Conservation (phyloP, 2,888 invertebrate species). For the Pheosia tremula region DNA sequence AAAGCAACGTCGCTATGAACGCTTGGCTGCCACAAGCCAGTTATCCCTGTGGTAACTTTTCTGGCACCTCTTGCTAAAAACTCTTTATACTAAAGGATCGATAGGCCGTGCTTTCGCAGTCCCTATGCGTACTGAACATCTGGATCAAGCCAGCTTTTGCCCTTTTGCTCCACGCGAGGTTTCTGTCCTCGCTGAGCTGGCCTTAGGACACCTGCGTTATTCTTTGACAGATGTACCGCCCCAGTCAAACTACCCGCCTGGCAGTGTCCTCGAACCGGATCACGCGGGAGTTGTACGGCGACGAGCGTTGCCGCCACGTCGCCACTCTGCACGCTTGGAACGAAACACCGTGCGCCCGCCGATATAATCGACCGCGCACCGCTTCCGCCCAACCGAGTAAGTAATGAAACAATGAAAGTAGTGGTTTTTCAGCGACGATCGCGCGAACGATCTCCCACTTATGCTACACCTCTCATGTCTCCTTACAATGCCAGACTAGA, state of each 20-base stretch:
- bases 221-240: conserved; percentile 87
- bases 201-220: conserved; percentile 88
- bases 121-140: conserved; percentile 86
- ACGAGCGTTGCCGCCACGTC: conserved; percentile 68
- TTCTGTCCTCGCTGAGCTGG: conserved; percentile 87
- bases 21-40: conserved; percentile 87
- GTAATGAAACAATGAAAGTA: conserved; percentile 24
- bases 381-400: conserved; percentile 41
- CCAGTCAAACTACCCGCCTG: conserved; percentile 87
- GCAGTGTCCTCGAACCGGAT: conserved; percentile 85
- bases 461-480: conserved; percentile 86
- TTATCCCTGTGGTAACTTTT: conserved; percentile 90
- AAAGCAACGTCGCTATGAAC: conserved; percentile 88
- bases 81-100: conserved; percentile 63
- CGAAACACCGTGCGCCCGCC: conserved; percentile 49
- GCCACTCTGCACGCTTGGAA: conserved; percentile 82
- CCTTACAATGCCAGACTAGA: conserved; percentile 87
- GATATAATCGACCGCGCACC: conserved; percentile 45
- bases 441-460: conserved; percentile 54
- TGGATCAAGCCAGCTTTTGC: conserved; percentile 87
- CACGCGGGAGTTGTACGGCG: conserved; percentile 60
- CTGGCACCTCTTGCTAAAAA: conserved; percentile 88
- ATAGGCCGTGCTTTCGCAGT: conserved; percentile 87
- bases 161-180: conserved; percentile 71
- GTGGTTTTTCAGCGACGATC: conserved; percentile 26